A percentile compares a stretch with the other conserved stretches of the same genome.
Evolutionary conservation across 2,113 vertebrate genomes (phyloP).

Genomic region (Grus americana): DNA sequence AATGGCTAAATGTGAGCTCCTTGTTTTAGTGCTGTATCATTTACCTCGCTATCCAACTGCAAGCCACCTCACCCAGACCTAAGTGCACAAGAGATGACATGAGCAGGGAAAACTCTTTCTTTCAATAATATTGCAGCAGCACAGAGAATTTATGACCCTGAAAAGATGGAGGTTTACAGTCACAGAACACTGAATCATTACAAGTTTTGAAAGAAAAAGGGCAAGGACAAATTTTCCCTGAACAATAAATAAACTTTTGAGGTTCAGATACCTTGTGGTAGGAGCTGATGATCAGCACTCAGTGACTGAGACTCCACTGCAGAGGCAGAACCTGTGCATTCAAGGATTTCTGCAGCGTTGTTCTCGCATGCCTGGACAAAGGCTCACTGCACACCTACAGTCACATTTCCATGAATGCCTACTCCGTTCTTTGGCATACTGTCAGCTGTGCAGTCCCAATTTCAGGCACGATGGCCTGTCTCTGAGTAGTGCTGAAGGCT

Average conservation of each 20-base stretch:
- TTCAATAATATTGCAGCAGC: neutral
- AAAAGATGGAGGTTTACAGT: slow-evolving; percentile 1
- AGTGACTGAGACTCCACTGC: neutral
- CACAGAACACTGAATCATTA: neutral
- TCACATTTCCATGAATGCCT: neutral
- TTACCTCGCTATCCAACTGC: neutral
- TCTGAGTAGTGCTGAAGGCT: neutral
- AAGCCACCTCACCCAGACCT: neutral
- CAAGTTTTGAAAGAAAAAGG: neutral
- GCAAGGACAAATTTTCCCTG: neutral
- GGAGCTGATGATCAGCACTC: neutral
- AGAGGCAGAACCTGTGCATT: neutral
- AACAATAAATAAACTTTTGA: neutral
- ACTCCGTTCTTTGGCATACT: neutral
- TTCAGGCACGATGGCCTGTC: neutral
- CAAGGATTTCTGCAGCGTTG: neutral
- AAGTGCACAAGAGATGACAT: neutral
- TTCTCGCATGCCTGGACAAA: neutral
- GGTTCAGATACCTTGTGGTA: neutral
- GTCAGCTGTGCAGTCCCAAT: neutral
- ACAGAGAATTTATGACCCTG: slow-evolving; percentile 17
- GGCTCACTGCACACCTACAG: neutral
- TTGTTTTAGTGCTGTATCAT: neutral
- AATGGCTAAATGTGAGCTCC: neutral
- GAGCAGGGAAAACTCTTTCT: neutral